phyloP scores from a whole-genome alignment of 1,140 invertebrate genomes.

The Mizuhopecten yessoensis region DNA sequence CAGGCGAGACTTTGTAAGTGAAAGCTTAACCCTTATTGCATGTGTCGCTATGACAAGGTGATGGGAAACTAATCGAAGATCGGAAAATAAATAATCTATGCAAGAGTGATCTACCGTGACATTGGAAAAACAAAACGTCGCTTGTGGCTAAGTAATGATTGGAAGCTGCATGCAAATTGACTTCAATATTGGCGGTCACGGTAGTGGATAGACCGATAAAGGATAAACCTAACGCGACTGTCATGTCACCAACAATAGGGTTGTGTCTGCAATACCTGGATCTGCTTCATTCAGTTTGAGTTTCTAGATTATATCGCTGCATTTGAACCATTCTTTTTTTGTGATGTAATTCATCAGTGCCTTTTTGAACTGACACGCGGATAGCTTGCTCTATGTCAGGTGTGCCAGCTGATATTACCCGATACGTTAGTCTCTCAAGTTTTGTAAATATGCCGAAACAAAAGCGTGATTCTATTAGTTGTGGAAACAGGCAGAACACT shows the following conservation, averaged over 20 bases:
- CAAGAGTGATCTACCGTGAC: conserved; percentile 2
- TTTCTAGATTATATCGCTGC: background rate
- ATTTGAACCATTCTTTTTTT: background rate
- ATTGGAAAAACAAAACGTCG: background rate
- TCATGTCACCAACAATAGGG: background rate
- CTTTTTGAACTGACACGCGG: background rate
- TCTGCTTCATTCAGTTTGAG: background rate
- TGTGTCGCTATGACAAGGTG: background rate
- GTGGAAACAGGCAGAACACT: background rate
- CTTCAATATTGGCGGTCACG: background rate
- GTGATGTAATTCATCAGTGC: conserved; percentile 14
- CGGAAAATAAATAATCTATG: conserved; percentile 34
- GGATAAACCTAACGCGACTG: background rate
- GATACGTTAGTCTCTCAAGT: background rate
- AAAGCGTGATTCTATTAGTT: background rate
- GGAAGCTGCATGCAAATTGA: background rate
- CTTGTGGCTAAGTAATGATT: background rate
- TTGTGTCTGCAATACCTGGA: background rate
- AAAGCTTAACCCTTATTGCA: background rate
- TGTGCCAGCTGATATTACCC: background rate
- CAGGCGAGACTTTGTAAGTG: conserved; percentile 89
- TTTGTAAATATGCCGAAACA: background rate
- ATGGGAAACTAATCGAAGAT: conserved; percentile 34
- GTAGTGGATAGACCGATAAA: background rate
- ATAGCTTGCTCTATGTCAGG: background rate